phyloP scores from a whole-genome alignment of 2,797 vertebrate genomes.

The Taenioides sp. region DNA sequence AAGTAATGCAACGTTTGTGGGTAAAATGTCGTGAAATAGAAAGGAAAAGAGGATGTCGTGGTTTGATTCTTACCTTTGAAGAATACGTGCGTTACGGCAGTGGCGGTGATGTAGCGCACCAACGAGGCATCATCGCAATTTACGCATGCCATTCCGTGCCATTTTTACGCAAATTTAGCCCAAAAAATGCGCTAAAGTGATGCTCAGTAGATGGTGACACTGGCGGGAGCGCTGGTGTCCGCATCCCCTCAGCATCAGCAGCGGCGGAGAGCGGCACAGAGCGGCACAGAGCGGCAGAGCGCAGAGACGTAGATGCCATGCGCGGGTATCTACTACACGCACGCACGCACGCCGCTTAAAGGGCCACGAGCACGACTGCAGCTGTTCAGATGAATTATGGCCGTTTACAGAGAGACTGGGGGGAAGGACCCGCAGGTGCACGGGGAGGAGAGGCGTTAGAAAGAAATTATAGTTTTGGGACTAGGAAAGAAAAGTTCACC shows the following conservation, averaged over 20 bases:
- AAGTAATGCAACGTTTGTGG: constrained; percentile 16
- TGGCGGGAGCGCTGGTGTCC: constrained; percentile 56
- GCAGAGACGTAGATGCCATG: constrained; percentile 60
- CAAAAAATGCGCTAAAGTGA: neutral
- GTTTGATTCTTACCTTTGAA: constrained; percentile 62
- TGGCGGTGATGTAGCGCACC: constrained; percentile 42
- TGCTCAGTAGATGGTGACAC: neutral
- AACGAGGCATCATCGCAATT: constrained; percentile 53
- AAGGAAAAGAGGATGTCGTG: neutral
- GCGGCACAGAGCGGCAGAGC: constrained; percentile 71
- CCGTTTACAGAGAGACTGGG: neutral
- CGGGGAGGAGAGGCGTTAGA: too few relatives aligned
- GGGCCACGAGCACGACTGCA: constrained; percentile 47
- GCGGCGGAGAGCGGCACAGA: constrained; percentile 1
- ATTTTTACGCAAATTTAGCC: constrained; percentile 46
- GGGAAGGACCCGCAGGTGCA: neutral
- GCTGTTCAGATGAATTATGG: constrained; percentile 25
- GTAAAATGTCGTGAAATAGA: neutral
- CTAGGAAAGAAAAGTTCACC: too few relatives aligned
- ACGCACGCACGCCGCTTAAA: constrained; percentile 53
- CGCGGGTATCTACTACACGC: constrained; percentile 59
- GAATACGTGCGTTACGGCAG: constrained; percentile 56
- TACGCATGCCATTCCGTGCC: constrained; percentile 24
- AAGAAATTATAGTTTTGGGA: too few relatives aligned
- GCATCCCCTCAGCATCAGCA: constrained; percentile 58